phyloP scores from a whole-genome alignment of 2,888 invertebrate species.

The Incurvaria masculella region DNA sequence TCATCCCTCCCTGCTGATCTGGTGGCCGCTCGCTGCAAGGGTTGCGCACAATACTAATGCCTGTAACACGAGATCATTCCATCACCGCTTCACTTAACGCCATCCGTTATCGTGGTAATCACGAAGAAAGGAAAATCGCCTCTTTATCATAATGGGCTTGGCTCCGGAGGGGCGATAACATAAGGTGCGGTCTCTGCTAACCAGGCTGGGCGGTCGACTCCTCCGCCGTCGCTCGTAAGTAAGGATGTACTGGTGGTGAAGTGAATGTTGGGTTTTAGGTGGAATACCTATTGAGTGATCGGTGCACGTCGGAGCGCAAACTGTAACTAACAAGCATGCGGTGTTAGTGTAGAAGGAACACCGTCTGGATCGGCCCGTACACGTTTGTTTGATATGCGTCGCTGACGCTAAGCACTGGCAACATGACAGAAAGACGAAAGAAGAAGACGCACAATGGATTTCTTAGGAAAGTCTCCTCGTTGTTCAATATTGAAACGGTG shows the following conservation, averaged over 20 bases:
- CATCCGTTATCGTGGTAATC: not conserved
- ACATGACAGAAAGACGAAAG: slow-evolving; percentile 57
- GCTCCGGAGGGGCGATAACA: not conserved
- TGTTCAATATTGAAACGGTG: slow-evolving; percentile 85
- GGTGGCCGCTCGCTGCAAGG: not conserved
- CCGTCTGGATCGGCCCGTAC: slow-evolving; percentile 24
- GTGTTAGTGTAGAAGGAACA: slow-evolving; percentile 52
- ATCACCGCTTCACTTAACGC: not conserved
- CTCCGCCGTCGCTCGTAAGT: slow-evolving; percentile 5
- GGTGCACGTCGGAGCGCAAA: not conserved
- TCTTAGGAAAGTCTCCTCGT: slow-evolving; percentile 84
- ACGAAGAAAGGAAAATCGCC: not conserved
- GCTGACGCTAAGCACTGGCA: slow-evolving; percentile 29
- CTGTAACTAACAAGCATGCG: slow-evolving; percentile 58
- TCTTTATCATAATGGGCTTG: not conserved
- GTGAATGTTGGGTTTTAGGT: slow-evolving; percentile 55
- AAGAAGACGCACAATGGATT: slow-evolving; percentile 65
- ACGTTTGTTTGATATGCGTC: slow-evolving; percentile 30
- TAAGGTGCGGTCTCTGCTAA: not conserved
- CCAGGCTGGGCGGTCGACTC: not conserved
- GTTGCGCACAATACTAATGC: not conserved
- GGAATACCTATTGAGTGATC: slow-evolving; percentile 24
- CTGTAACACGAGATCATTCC: not conserved
- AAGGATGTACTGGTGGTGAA: slow-evolving; percentile 47
- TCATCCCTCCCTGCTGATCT: not conserved